These are phyloP conservation scores for Dysmachus trigonus DNA, from an alignment of 2,888 invertebrate genomes.

Conservation along the genomic window DNA sequence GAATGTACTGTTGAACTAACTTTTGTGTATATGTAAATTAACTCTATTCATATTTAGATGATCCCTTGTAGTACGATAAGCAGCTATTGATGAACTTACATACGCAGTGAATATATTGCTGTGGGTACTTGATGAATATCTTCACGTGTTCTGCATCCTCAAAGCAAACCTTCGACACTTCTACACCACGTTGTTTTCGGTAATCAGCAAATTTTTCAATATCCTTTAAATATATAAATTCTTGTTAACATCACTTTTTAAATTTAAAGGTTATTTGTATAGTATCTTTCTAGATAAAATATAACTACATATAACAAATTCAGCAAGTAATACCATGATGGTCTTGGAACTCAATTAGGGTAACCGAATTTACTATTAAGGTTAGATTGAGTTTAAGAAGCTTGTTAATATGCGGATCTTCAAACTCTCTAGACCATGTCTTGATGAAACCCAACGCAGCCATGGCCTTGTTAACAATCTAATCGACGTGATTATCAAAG, in stretches of 20 bases:
- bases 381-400: too few relatives aligned
- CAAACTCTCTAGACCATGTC: too few relatives aligned
- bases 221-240: constrained; percentile 64
- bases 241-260: constrained; percentile 27
- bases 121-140: constrained; percentile 72
- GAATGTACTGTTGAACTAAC: neutral
- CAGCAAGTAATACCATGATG: too few relatives aligned
- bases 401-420: too few relatives aligned
- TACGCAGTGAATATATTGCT: constrained; percentile 70
- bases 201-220: constrained; percentile 73
- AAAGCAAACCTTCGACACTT: constrained; percentile 71
- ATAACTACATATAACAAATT: too few relatives aligned
- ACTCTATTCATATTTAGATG: constrained; percentile 32
- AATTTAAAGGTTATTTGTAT: too few relatives aligned
- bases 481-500: too few relatives aligned
- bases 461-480: too few relatives aligned
- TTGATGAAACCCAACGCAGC: too few relatives aligned
- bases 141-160: constrained; percentile 80
- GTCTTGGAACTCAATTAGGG: neutral
- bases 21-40: neutral
- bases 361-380: too few relatives aligned
- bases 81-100: constrained; percentile 71
- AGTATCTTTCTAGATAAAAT: too few relatives aligned
- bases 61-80: constrained; percentile 57
- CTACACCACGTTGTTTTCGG: constrained; percentile 69